Evolutionary conservation across 2,113 vertebrate genomes (phyloP), one percentile per base, ranked within the genome.

Genomic region (Ammospiza nelsoni): DNA sequence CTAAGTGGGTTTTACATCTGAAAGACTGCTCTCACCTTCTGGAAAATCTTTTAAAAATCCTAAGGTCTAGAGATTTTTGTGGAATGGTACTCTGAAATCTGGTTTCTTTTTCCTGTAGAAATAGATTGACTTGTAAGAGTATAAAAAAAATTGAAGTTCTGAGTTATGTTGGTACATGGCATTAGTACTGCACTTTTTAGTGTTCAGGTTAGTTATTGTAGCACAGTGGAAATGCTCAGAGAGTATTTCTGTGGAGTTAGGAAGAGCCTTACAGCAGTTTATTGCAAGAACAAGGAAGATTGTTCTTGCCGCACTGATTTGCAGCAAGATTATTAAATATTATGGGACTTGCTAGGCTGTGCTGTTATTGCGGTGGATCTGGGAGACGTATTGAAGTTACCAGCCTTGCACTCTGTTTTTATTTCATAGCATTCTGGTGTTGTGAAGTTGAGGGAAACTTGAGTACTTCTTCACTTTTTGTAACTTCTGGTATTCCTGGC

Each of bases 201-300:
- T 48, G 46, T 91, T 92, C n/a, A 68, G 48, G 12, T 90, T 88
- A 58, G 58, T 94, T 89, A 48, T 35, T 90, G 23, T 69, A 79
- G 69, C 63, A 66, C 24, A 62, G n/a, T 59, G 66, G 57, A 94
- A 88, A 61, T 88, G 35, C 59, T 94, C 86, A 75, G 73, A 78
- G 69, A 61, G 19, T 54, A 24, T 87, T 91, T 83, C 73, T 75
- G 28, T 69, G 69, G 44, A n/a, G 46, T 69, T 82, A 59, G 67
- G 77, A 88, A 69, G 33, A 89, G 55, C 12, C 46, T 69, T 67
- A 51, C 46, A 58, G 31, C 24, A 58, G 37, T 69, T 89, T 76
- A 35, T 94, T 89, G 39, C 90, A 84, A 94, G 89, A 96, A 94
- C 71, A 75, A 66, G 76, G 71, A 95, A 84, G 83, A 65, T 90